Evolutionary conservation across 2,888 invertebrate species (phyloP), one percentile per base, ranked within the genome.

Genomic region (Catonia carolina): DNA sequence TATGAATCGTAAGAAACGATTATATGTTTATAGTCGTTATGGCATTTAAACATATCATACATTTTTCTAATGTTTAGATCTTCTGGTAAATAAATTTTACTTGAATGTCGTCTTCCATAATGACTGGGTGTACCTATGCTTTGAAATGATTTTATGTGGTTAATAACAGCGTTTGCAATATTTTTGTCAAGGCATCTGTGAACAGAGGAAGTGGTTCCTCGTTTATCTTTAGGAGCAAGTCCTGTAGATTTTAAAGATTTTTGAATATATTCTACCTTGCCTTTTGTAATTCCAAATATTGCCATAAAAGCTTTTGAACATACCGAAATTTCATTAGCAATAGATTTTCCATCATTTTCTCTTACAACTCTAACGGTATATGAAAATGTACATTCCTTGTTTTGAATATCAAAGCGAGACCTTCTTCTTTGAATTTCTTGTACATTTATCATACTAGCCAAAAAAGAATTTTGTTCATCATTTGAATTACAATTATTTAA

Each of bases 1-100:
- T 67, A 67, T 20, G 63, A 58, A 55, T 64, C 64, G 56, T 66
- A 65, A 17, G 61, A 64, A 27, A 59, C 58, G 31, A 18, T 15
- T 42, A 35, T n/a, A 36, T 27, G 6, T 53, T n/a, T 7, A n/a
- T 53, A 27, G 2, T 27, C 7, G 10, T 49, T 10, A n/a, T n/a
- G n/a, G n/a, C n/a, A n/a, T 31, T 49, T 49, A 31, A 27, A 49
- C 31, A 31, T 12, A 12, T 49, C 22, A 31, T 27, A 23, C 23
- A 23, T 27, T 49, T 49, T 49, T 8, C 14, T 49, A 8, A 49
- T 49, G 23, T 23, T 27, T 17, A 31, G 31, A n/a, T 49, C 2
- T 31, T 49, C 49, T n/a, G 49, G 15, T 17, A 49, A 8, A 49
- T 49, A 49, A 8, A 49, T 49, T 31, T 49, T 49, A 4, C 31